phyloP scores from a whole-genome alignment of 2,888 invertebrate genomes.

The Nomada fucata region DNA sequence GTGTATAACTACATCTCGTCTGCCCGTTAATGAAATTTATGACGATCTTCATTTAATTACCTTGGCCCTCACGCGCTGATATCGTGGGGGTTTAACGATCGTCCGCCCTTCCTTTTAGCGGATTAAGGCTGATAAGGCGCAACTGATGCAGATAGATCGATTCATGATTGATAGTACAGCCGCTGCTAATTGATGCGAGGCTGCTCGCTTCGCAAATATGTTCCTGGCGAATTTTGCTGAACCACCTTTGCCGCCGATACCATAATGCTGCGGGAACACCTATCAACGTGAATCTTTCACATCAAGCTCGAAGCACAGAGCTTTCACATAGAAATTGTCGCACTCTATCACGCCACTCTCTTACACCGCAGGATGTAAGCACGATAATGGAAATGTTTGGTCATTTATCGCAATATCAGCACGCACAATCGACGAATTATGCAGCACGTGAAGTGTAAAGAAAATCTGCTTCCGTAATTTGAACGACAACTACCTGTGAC shows the following conservation, averaged over 20 bases:
- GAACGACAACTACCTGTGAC: not conserved
- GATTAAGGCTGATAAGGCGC: conserved; percentile 59
- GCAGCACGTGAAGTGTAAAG: not conserved
- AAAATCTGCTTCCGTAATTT: not conserved
- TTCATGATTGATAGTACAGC: conserved; percentile 53
- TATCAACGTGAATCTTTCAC: conserved; percentile 8
- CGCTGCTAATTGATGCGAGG: conserved; percentile 46
- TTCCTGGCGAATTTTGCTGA: conserved; percentile 27
- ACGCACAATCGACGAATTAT: not conserved
- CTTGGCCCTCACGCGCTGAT: conserved; percentile 41
- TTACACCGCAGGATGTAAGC: not conserved
- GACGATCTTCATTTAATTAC: conserved; percentile 58
- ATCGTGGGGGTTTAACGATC: conserved; percentile 49
- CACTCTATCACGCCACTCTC: conserved; percentile 6
- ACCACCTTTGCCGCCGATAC: conserved; percentile 1
- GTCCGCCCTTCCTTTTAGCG: conserved; percentile 58
- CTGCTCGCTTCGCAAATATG: conserved; percentile 25
- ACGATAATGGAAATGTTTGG: not conserved
- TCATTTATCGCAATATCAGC: not conserved
- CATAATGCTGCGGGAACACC: not conserved
- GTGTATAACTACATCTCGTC: not conserved
- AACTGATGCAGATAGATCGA: conserved; percentile 59
- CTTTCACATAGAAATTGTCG: not conserved
- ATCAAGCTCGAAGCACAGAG: not conserved
- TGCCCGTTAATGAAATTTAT: conserved; percentile 49